Evolutionary conservation across 2,888 invertebrate species (phyloP).

Genomic region (Ophion obscuratus): DNA sequence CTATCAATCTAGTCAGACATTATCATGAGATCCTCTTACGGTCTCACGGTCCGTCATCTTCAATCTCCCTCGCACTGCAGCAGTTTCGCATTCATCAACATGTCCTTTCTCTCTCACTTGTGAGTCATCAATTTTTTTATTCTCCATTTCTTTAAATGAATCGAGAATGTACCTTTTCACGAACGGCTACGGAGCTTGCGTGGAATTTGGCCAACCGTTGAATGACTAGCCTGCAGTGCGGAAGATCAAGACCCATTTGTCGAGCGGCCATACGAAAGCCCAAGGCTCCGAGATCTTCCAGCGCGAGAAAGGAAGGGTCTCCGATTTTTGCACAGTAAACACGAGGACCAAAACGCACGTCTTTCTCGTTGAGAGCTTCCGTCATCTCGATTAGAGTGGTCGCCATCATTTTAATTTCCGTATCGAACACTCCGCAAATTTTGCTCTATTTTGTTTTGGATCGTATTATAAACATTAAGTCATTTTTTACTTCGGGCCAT

Average conservation of each 20-base stretch:
- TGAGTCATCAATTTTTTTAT: not conserved
- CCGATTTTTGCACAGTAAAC: slow-evolving; percentile 74
- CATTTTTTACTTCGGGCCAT: slow-evolving; percentile 21
- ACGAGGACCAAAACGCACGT: slow-evolving; percentile 17
- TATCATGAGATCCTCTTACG: not conserved
- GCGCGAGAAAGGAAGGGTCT: slow-evolving; percentile 81
- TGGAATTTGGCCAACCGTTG: slow-evolving; percentile 86
- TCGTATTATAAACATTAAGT: slow-evolving; percentile 25
- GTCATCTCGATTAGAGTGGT: slow-evolving; percentile 22
- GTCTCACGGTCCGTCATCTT: not conserved
- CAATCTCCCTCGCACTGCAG: not conserved
- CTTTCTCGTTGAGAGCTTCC: slow-evolving; percentile 18
- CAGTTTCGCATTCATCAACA: not conserved
- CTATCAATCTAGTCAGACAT: not conserved
- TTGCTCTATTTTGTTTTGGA: not conserved
- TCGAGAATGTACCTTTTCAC: slow-evolving; percentile 83
- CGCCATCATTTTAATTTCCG: slow-evolving; percentile 38
- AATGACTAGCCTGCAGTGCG: slow-evolving; percentile 84
- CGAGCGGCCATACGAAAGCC: slow-evolving; percentile 86
- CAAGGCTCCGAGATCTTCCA: slow-evolving; percentile 86
- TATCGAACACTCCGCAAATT: slow-evolving; percentile 8
- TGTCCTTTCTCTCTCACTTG: not conserved
- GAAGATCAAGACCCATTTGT: slow-evolving; percentile 85
- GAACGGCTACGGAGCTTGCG: slow-evolving; percentile 85
- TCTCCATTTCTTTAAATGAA: not conserved